Evolutionary conservation across 2,888 invertebrate species (phyloP).

Genomic region (Caenorhabditis wallacei): DNA sequence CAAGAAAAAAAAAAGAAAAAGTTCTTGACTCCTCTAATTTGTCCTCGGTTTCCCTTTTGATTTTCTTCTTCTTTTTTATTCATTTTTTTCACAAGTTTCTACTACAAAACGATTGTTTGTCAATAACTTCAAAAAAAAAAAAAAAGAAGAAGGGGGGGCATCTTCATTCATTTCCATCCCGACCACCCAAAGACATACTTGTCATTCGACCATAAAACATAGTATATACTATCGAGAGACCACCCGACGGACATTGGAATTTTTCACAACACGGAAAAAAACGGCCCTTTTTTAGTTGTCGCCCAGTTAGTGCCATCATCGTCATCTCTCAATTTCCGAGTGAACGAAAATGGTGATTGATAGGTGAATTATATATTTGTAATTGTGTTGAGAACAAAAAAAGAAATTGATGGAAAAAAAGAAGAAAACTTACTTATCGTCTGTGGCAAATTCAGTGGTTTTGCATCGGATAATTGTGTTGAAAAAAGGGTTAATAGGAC

Average conservation of each 20-base stretch:
- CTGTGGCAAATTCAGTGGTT: slow-evolving; percentile 69
- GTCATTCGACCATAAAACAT: slow-evolving; percentile 55
- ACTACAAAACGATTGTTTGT: slow-evolving; percentile 45
- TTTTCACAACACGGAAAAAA: slow-evolving; percentile 58
- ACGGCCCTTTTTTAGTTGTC: background rate
- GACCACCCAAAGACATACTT: slow-evolving; percentile 50
- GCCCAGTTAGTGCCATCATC: background rate
- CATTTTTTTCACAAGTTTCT: slow-evolving; percentile 37
- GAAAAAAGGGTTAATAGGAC: slow-evolving; percentile 8
- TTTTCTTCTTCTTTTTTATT: background rate
- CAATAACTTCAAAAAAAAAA: slow-evolving; percentile 43
- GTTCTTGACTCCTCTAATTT: slow-evolving; percentile 54
- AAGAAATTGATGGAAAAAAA: background rate
- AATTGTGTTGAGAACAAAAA: slow-evolving; percentile 44
- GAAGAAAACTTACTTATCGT: slow-evolving; percentile 68
- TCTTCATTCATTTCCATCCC: slow-evolving; percentile 14
- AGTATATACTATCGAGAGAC: slow-evolving; percentile 45
- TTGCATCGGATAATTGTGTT: slow-evolving; percentile 23
- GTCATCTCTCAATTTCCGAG: slow-evolving; percentile 49
- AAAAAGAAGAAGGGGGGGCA: slow-evolving; percentile 1
- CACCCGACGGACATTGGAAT: slow-evolving; percentile 34
- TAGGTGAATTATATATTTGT: slow-evolving; percentile 51
- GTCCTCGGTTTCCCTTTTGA: slow-evolving; percentile 40
- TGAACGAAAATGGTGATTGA: slow-evolving; percentile 61
- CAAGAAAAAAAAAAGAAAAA: background rate